These are phyloP conservation scores for Hypocryptadius cinnamomeus DNA, from an alignment of 2,113 vertebrate genomes.

Conservation along the genomic window DNA sequence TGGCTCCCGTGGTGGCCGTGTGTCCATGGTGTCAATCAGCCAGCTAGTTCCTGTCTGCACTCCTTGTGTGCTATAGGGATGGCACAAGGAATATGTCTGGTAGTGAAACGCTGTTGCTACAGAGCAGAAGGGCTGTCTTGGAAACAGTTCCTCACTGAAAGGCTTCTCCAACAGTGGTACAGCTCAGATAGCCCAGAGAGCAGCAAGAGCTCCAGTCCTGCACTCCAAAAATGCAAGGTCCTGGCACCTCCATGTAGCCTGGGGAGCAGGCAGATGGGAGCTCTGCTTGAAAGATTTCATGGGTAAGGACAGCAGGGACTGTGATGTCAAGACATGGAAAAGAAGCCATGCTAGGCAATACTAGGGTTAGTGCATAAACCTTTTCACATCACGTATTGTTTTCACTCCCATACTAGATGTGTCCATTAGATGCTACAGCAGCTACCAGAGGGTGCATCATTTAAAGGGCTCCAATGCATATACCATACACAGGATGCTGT, in stretches of 20 bases:
- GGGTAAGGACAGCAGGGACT: neutral
- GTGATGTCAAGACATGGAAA: neutral
- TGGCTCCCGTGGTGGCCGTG: rapidly evolving
- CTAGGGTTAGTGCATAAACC: neutral
- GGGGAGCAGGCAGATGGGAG: neutral
- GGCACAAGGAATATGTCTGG: neutral
- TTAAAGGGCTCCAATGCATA: neutral
- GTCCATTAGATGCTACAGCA: neutral
- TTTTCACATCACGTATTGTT: neutral
- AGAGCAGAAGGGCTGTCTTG: neutral
- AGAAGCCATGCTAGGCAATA: neutral
- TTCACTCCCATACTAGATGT: neutral
- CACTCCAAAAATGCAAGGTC: neutral
- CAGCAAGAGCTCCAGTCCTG: neutral
- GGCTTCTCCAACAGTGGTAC: neutral
- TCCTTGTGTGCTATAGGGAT: neutral
- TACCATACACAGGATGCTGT: neutral
- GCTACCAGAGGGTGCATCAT: neutral
- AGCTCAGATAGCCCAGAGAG: neutral
- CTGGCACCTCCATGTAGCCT: neutral
- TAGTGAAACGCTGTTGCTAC: neutral
- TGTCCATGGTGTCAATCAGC: neutral
- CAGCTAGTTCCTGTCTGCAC: neutral
- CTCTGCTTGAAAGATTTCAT: neutral
- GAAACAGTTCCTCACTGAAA: neutral